phyloP scores from a whole-genome alignment of 2,888 invertebrate genomes.

The Arctia plantaginis region DNA sequence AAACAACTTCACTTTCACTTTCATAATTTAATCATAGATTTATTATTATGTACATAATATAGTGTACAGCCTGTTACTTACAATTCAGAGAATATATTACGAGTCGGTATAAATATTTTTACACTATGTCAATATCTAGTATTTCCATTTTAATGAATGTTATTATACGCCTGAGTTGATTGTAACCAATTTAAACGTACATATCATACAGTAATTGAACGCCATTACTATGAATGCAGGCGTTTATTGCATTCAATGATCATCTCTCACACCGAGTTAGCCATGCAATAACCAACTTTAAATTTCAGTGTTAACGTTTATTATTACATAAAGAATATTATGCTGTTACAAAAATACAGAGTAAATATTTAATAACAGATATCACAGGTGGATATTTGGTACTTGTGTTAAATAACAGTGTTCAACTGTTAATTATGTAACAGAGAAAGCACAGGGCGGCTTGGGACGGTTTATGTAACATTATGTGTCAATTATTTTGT shows the following conservation, averaged over 20 bases:
- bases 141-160: neutral
- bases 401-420: slow-evolving; percentile 35
- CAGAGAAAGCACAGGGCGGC: slow-evolving; percentile 46
- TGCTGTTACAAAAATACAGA: slow-evolving; percentile 11
- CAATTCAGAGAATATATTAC: neutral
- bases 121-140: neutral
- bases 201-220: slow-evolving; percentile 27
- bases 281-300: slow-evolving; percentile 22
- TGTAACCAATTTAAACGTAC: slow-evolving; percentile 16
- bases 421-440: slow-evolving; percentile 28
- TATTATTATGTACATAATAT: no score
- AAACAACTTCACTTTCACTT: no score
- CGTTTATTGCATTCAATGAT: slow-evolving; percentile 32
- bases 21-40: no score
- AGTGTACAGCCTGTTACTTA: no score
- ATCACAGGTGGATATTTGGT: slow-evolving; percentile 16
- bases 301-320: neutral
- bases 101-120: neutral
- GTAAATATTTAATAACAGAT: slow-evolving; percentile 29
- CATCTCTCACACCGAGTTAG: neutral
- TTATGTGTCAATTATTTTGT: slow-evolving; percentile 43
- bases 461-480: slow-evolving; percentile 42
- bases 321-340: neutral
- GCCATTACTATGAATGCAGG: slow-evolving; percentile 35
- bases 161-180: slow-evolving; percentile 10